Percentiles rank a stretch among this genome's conserved stretches.
Conservation (phyloP, 30 jellyfish, hydroid and myxozoan genomes). For the Phacellophora camtschatica region DNA sequence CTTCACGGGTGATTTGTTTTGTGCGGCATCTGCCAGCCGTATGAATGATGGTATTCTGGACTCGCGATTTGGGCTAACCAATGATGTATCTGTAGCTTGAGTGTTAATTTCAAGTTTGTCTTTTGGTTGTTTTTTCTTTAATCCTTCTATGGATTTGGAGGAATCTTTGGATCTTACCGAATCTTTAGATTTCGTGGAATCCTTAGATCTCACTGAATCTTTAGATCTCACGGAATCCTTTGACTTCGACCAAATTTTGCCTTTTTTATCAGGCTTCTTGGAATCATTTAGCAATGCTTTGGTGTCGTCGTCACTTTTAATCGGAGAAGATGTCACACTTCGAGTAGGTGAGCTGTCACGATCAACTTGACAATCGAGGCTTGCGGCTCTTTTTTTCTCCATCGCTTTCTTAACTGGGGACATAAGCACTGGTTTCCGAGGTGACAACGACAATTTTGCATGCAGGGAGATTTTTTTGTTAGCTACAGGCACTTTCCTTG, state of each 20-base stretch:
- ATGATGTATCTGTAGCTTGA: neutral
- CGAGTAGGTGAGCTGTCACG: constrained; percentile 7
- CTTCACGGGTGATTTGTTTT: neutral
- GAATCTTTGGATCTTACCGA: constrained; percentile 5
- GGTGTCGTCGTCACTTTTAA: constrained; percentile 40
- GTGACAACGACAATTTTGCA: constrained; percentile 62
- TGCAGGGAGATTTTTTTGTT: constrained; percentile 36
- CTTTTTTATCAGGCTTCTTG: constrained; percentile 6
- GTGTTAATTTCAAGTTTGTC: constrained; percentile 28
- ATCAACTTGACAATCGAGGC: constrained; percentile 10
- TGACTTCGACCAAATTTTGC: neutral
- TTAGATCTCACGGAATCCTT: constrained; percentile 48
- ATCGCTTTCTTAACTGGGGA: constrained; percentile 53
- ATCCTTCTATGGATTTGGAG: constrained; percentile 3
- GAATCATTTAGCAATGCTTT: neutral
- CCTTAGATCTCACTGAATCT: constrained; percentile 25
- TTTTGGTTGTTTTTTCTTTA: constrained; percentile 1
- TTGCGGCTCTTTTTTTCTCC: constrained; percentile 64
- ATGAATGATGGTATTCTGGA: constrained; percentile 78
- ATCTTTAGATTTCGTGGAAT: constrained; percentile 2
- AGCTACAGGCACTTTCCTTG: neutral
- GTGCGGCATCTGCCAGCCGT: constrained; percentile 49
- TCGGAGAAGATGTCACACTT: constrained; percentile 51
- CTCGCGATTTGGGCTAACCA: constrained; percentile 52
- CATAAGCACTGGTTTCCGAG: constrained; percentile 32